Base-by-base conservation (phyloP, 92 coral and sea anemone genomes). In the Palythoa grandiflora region DNA sequence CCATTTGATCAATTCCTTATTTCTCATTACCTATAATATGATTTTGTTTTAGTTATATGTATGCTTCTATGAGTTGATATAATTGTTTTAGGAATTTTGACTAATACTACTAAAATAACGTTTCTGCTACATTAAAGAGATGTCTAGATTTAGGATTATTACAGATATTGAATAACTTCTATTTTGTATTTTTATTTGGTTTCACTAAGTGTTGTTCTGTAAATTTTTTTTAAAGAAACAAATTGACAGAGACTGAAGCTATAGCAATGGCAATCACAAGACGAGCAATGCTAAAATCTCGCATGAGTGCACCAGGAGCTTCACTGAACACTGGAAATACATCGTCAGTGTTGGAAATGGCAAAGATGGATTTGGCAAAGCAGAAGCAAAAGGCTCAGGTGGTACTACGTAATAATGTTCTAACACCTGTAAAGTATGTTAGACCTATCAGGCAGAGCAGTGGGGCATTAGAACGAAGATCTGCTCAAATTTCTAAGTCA, bases 351-450 rank as follows among this genome's bases (percentile, higher is more conserved):
- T 86, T 97, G 89, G 98, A 93, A 86, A 72, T 93, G 92, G 99
- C 99, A 9, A 97, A 97, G 84, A 87, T 92, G 91, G 99, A 97
- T 74, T 84, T 97, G n/a, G 95, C 94, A 14, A 92, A 92, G 48
- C 97, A 97, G 94, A 91, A 91, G 84, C 96, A 95, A 86, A 97
- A 96, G 80, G 99, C 98, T 28, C 95, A 97, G 99, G 99, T 97
- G 98, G 98, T 95, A 89, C 88, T 93, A 84, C 94, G 96, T 59
- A 88, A 85, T 86, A 92, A 92, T 72, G 48, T 83, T 81, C 81
- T 95, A 37, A 91, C 96, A 47, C 93, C 88, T 71, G 90, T 95
- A 83, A 93, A 92, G 83, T 95, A 94, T 93, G 98, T 95, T 84
- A 95, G 88, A 68, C 98, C 98, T 68, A 88, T 95, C 84, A 95